phyloP scores from a whole-genome alignment of 2,797 vertebrate species.

The Toxotes lorentzi region DNA sequence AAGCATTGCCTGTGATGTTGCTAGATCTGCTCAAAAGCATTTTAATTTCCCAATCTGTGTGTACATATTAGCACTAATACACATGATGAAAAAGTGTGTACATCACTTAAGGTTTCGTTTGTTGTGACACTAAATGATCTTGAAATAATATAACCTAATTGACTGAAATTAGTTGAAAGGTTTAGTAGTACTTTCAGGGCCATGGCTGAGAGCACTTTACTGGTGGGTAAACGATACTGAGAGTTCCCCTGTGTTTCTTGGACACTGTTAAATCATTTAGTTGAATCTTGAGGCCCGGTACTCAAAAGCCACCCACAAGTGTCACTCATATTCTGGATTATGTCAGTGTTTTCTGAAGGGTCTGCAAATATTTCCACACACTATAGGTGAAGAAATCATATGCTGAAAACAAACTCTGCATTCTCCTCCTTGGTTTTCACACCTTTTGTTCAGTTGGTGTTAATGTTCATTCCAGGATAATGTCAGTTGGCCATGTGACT shows the following conservation, averaged over 20 bases:
- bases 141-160: background rate
- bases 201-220: too few relatives aligned
- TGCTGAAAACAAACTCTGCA: background rate
- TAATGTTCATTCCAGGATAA: background rate
- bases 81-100: background rate
- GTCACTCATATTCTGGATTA: background rate
- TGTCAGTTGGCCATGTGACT: background rate
- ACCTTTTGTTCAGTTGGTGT: background rate
- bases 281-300: background rate
- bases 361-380: background rate
- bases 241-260: background rate
- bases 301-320: background rate
- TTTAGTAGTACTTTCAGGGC: background rate
- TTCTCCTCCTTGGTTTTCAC: background rate
- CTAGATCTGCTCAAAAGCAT: background rate
- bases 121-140: background rate
- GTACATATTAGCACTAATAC: background rate
- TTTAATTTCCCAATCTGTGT: constrained; percentile 1
- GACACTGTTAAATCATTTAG: too few relatives aligned
- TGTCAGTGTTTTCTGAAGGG: background rate
- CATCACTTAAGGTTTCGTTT: background rate
- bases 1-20: background rate
- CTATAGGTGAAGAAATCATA: background rate
- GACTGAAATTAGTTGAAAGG: background rate
- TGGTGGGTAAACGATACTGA: too few relatives aligned